Evolutionary conservation across 2,113 vertebrate genomes (phyloP), one percentile per base, ranked within the genome.

Genomic region (Salvator merianae): DNA sequence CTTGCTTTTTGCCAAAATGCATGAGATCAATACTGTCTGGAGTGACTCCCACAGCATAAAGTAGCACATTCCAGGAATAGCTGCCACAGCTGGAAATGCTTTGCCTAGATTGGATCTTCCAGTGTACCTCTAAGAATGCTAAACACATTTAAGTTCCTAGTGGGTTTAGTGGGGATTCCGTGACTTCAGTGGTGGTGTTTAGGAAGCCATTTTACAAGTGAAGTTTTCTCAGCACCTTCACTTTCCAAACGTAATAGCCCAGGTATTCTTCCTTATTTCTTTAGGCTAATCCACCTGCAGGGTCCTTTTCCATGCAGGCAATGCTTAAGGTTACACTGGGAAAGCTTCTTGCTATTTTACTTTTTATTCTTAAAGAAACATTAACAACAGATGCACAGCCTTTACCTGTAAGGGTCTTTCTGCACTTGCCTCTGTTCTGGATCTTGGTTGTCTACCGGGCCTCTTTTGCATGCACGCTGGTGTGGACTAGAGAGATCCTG

Each of bases 21-120:
- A 59, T 88, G 0, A 94, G 93, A 91, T 98, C 97, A 90, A 99
- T 88, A 66, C 95, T 97, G 76, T 95, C 97, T 72, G 98, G 98
- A 93, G 99, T 99, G 75, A 95, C 85, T 59, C 98, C 98, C 69
- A 98, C 88, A 20, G 63, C 32, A 34, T 30, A 80, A 66, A 68
- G 30, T 47, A 43, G 40, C 38, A 66, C 63, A 22, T 68, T 80
- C 38, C 78, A 68, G 78, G 63, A 50, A 80, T 28, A 50, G 63
- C n/a, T 32, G 14, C 38, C 62, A 43, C 28, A 66, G 36, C 13
- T 20, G 1, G 28, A 14, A 2, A 28, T 59, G 75, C n/a, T 77
- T 62, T 62, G 8, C 26, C 63, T 50, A 68, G 78, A 47, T 40
- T 47, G 30, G 40, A 7, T 47, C 62, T 47, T 8, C 16, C 13